These are phyloP conservation scores for Hydrolagus affinis DNA, from an alignment of 2,113 vertebrate species.

Conservation along the genomic window DNA sequence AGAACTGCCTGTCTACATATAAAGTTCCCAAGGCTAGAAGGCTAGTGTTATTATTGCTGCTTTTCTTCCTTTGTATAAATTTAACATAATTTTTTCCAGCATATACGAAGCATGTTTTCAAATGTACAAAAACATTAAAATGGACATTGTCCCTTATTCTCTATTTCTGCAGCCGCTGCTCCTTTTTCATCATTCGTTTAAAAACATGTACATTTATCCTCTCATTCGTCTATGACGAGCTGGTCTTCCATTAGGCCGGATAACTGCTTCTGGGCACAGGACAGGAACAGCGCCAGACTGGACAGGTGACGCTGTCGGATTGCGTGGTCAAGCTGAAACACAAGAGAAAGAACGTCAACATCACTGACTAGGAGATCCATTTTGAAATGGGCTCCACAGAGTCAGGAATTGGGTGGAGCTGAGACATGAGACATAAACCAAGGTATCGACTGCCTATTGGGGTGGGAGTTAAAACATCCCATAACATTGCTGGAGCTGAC, in stretches of 20 bases:
- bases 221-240: constrained; percentile 37
- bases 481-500: too few species aligned
- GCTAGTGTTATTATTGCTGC: neutral
- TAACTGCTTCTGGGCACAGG: constrained; percentile 67
- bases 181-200: neutral
- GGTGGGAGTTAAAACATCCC: too few species aligned
- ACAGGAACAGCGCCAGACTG: constrained; percentile 70
- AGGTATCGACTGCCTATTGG: too few species aligned
- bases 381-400: too few species aligned
- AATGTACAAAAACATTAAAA: constrained; percentile 1
- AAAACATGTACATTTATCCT: neutral
- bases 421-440: too few species aligned
- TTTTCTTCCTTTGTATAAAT: neutral
- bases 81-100: neutral
- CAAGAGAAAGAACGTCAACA: constrained; percentile 3
- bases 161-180: neutral
- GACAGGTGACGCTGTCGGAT: constrained; percentile 58
- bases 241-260: constrained; percentile 54
- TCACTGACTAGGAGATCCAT: too few species aligned
- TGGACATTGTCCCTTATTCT: neutral
- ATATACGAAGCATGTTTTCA: neutral
- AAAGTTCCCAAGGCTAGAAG: neutral
- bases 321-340: constrained; percentile 58
- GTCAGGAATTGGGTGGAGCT: too few species aligned
- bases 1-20: neutral